Base-by-base conservation (phyloP, 2,113 vertebrate genomes). In the Dasyornis broadbenti region DNA sequence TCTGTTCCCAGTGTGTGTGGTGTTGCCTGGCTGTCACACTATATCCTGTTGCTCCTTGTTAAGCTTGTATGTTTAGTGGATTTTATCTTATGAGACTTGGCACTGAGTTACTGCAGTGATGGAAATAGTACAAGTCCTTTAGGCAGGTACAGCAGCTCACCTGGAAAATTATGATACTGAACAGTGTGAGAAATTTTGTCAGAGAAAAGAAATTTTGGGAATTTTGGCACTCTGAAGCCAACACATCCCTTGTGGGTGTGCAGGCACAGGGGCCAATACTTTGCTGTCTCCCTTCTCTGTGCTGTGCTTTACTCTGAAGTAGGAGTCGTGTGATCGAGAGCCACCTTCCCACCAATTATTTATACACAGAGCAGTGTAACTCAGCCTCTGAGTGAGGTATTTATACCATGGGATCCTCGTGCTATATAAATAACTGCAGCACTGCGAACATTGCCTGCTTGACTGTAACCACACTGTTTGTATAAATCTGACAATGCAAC, bases 351-450 rank as follows among this genome's bases (percentile, higher is more conserved):
- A 37, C 39, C 1, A 6, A 15, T 81, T 72, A 57, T 63, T 92
- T 86, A 54, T 63, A 37, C 6, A 11, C 13, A 23, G 13, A 83
- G 52, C 27, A 50, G 77, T 8, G 61, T 37, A 93, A 64, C 69
- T 90, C 42, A 37, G 31, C 52, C 40, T 73, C 56, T 37, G 77
- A 79, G 37, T 5, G 39, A 93, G 65, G 49, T 66, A 80, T 95
- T 96, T 92, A 49, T 68, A 71, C 82, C 81, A 30, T 47, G 86
- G 83, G 81, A 94, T 85, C 57, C 42, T 73, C 3, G 4, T 61
- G 61, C 73, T 76, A 26, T 79, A 53, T 80, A 85, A 95, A 89
- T 89, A 93, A 94, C 66, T 87, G 82, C 68, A 73, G 75, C 42
- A 70, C 35, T 82, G 68, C 47, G 76, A 63, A 44, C 52, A 2